Percentiles rank a stretch among this genome's conserved stretches.
Conservation (phyloP, 2,888 invertebrate species). For the Andrena bucephala region DNA sequence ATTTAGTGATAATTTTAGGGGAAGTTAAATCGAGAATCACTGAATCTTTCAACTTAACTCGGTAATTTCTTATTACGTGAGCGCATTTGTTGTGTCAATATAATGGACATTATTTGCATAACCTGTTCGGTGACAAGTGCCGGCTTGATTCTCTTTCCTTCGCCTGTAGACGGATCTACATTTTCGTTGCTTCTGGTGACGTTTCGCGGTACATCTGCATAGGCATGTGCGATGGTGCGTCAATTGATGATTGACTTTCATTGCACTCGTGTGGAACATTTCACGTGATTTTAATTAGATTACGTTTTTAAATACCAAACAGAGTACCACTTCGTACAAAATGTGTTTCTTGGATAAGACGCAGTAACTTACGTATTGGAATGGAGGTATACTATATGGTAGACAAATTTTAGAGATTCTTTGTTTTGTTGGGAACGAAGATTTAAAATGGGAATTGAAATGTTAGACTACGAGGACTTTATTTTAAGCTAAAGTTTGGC, state of each 20-base stretch:
- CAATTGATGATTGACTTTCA: background rate
- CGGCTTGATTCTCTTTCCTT: conserved; percentile 1
- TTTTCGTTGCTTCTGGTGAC: conserved; percentile 1
- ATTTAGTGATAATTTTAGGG: background rate
- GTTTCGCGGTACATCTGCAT: background rate
- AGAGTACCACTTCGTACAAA: background rate
- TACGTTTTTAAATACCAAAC: background rate
- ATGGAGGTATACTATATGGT: too few relatives aligned
- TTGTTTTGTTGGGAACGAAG: too few relatives aligned
- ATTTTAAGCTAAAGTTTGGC: too few relatives aligned
- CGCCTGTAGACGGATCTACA: background rate
- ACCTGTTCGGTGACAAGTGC: conserved; percentile 14
- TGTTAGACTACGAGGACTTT: too few relatives aligned
- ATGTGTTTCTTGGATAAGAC: too few relatives aligned
- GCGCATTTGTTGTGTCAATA: conserved; percentile 15
- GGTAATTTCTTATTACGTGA: conserved; percentile 7
- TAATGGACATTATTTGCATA: conserved; percentile 44
- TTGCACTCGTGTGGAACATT: background rate
- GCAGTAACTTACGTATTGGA: too few relatives aligned
- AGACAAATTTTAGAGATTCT: too few relatives aligned
- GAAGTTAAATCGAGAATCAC: too few relatives aligned
- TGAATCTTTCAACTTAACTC: background rate
- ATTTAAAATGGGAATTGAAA: too few relatives aligned
- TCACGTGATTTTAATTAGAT: background rate
- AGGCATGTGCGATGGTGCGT: background rate